A percentile compares a stretch with the other conserved stretches of the same genome.
Conservation (phyloP, 2,113 vertebrate species). For the Limnothrissa miodon region DNA sequence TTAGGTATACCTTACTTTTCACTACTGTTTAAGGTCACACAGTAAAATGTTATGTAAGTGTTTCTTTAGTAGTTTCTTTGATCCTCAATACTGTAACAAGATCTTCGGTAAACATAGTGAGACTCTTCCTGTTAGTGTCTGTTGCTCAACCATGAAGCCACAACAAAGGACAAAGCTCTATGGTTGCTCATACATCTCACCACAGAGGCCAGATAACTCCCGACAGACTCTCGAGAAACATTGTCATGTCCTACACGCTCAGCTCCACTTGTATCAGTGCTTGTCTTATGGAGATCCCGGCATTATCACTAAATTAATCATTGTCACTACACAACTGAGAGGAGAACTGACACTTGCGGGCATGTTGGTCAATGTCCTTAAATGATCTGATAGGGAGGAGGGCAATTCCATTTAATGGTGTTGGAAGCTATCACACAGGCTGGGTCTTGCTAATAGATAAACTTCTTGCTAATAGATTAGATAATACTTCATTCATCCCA, state of each 20-base stretch:
- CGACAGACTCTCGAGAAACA: too few species aligned
- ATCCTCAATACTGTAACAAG: background rate
- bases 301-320: background rate
- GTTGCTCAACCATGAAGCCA: background rate
- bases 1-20: too few species aligned
- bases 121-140: background rate
- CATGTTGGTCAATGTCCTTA: background rate
- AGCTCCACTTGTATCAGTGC: background rate
- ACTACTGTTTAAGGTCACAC: too few species aligned
- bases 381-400: background rate
- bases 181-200: background rate
- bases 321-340: background rate
- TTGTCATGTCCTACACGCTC: background rate
- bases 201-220: background rate
- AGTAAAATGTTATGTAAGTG: background rate
- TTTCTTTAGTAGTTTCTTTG: background rate
- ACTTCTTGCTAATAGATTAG: background rate
- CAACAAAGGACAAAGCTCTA: background rate
- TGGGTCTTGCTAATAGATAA: too few species aligned
- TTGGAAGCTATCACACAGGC: background rate
- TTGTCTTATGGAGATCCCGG: background rate
- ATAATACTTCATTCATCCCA: too few species aligned
- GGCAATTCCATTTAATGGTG: background rate
- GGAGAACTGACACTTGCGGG: background rate
- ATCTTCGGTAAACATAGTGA: background rate